Evolutionary conservation across 1,140 invertebrate genomes (phyloP), one percentile per base, ranked within the genome.

Genomic region (Drosophila bocki): DNA sequence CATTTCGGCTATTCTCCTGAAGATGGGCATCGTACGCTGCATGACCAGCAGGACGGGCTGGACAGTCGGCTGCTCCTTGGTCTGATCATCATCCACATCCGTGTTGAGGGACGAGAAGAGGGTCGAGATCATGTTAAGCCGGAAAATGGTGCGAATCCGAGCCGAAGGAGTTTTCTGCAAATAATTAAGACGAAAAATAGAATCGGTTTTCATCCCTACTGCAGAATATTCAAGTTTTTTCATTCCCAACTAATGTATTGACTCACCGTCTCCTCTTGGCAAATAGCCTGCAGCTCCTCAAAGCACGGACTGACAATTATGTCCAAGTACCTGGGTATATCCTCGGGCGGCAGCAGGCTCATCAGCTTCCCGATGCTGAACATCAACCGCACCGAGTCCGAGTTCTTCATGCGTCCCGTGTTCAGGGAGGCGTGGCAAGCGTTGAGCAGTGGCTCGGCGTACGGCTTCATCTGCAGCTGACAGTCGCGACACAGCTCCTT

Each of bases 401-500:
- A 93, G 54, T 95, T 93, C 92, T 94, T 95, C 75, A 96, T 93
- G 15, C 93, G 91, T 3, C 93, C 94, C 37, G 93, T 93, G 45
- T 93, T 88, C 3, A 96, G 82, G 17, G 94, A 93, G 59, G 93
- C 85, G 93, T 95, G 85, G 59, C 93, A 93, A 64, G 95, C 94
- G 44, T 94, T 91, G 2, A 97, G 93, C 50, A 97, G 95, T 63
- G 96, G 94, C 57, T 95, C 95, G 0, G 96, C 96, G 77, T 96
- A 96, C 0, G 96, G 96, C 47, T 94, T 94, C 26, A 98, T 93
- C 84, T 95, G 94, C 7, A 94, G 90, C 64, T 95, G 94, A 90
- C 97, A 98, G 88, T 98, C 97, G 19, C 95, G 93, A 3, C 96
- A 96, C 26, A 98, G 94, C 79, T 98, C 97, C 87, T 97, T 97